A percentile compares a stretch with the other conserved stretches of the same genome.
Evolutionary conservation across 2,888 invertebrate genomes (phyloP).

Genomic region (Hyposoter didymator): DNA sequence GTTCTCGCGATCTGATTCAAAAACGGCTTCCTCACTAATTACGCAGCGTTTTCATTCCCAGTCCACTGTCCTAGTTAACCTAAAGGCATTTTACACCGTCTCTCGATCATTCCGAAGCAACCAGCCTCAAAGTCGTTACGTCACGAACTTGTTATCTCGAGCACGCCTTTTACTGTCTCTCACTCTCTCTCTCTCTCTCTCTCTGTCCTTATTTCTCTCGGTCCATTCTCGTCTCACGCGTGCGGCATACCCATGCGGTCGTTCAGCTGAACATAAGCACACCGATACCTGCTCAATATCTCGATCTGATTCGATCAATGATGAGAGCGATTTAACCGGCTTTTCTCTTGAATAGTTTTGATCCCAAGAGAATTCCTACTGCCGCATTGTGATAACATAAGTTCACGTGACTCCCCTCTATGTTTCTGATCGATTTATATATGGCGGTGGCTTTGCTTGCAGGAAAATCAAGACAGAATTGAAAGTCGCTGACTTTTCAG

Average conservation of each 20-base stretch:
- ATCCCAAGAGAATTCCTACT: conserved; percentile 50
- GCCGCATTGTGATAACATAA: conserved; percentile 63
- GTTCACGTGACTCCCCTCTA: conserved; percentile 24
- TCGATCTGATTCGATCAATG: conserved; percentile 61
- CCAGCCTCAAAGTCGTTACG: conserved; percentile 40
- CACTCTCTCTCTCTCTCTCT: neutral
- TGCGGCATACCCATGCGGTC: conserved; percentile 9
- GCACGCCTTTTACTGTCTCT: conserved; percentile 60
- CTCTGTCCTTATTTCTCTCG: conserved; percentile 1
- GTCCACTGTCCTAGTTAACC: neutral
- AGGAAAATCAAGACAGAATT: neutral
- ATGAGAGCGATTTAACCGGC: conserved; percentile 64
- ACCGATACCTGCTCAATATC: conserved; percentile 21
- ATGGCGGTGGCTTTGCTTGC: conserved; percentile 18
- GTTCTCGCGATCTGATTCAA: neutral
- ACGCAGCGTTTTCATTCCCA: conserved; percentile 1
- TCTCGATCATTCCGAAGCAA: conserved; percentile 24
- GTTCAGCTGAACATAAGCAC: neutral
- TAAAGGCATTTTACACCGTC: neutral
- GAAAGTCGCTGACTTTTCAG: neutral
- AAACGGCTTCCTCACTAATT: neutral
- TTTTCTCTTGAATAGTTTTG: conserved; percentile 38
- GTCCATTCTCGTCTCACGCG: conserved; percentile 64
- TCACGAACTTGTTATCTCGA: conserved; percentile 66
- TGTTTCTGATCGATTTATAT: neutral